These are phyloP conservation scores for Mellilla xanthometata DNA, from an alignment of 2,888 invertebrate genomes.

Conservation along the genomic window DNA sequence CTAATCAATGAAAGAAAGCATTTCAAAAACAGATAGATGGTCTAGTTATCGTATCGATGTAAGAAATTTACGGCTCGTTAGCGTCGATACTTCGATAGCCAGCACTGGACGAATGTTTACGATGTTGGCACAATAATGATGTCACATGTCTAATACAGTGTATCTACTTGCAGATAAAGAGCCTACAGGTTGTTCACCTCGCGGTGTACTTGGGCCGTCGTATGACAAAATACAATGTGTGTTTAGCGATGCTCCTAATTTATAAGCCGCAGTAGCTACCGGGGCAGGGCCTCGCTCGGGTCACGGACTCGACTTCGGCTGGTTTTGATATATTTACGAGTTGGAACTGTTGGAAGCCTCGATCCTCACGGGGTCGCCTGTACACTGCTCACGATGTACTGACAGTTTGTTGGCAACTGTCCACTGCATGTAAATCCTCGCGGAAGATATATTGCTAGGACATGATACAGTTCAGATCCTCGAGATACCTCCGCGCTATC, in stretches of 20 bases:
- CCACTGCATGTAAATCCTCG: conserved; percentile 43
- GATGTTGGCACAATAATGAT: conserved; percentile 65
- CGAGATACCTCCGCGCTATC: conserved; percentile 21
- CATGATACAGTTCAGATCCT: conserved; percentile 41
- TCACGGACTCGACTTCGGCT: conserved; percentile 49
- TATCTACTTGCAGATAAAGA: conserved; percentile 69
- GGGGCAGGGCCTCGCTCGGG: conserved; percentile 46
- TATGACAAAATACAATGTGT: conserved; percentile 61
- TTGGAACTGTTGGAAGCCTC: conserved; percentile 44
- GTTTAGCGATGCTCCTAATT: conserved; percentile 55
- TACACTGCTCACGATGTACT: conserved; percentile 21
- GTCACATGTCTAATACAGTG: conserved; percentile 70
- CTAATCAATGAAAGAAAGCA: background rate
- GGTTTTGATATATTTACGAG: conserved; percentile 53
- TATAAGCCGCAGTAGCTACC: conserved; percentile 60
- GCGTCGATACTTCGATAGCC: conserved; percentile 46
- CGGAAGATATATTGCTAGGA: conserved; percentile 44
- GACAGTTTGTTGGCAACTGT: conserved; percentile 44
- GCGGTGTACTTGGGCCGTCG: conserved; percentile 52
- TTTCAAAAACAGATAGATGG: conserved; percentile 13
- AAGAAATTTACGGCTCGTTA: conserved; percentile 27
- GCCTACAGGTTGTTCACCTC: conserved; percentile 64
- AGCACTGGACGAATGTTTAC: conserved; percentile 49
- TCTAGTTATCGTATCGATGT: conserved; percentile 21
- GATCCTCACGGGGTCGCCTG: conserved; percentile 39